Percentiles rank a stretch among this genome's conserved stretches.
Conservation (phyloP, 2,888 invertebrate genomes). For the Tanypteryx hageni region DNA sequence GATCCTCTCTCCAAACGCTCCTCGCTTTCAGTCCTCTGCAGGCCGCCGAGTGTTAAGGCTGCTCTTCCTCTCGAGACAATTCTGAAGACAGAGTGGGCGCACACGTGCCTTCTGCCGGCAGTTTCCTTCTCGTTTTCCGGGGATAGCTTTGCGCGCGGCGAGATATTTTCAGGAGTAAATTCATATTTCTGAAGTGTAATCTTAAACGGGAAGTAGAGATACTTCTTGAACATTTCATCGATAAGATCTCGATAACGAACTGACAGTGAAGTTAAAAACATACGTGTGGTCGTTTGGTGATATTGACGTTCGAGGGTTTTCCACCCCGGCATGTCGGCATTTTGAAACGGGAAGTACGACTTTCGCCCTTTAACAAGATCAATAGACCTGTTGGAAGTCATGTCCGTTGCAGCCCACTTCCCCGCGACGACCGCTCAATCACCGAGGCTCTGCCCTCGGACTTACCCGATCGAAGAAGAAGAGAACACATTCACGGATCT, state of each 20-base stretch:
- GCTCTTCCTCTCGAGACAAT: neutral
- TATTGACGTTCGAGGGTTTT: neutral
- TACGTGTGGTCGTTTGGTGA: neutral
- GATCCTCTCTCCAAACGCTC: conserved; percentile 51
- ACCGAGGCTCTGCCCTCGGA: neutral
- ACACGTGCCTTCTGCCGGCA: conserved; percentile 15
- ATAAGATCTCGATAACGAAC: neutral
- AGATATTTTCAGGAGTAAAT: neutral
- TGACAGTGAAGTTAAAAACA: neutral
- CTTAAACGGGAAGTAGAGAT: neutral
- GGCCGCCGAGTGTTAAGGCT: conserved; percentile 26
- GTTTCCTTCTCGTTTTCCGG: neutral
- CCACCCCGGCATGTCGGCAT: neutral
- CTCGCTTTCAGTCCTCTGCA: conserved; percentile 52
- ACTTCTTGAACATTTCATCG: neutral
- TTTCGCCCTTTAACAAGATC: neutral
- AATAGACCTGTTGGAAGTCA: neutral
- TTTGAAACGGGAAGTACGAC: neutral
- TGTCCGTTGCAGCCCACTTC: conserved; percentile 50
- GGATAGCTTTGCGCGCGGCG: neutral
- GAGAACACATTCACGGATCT: conserved; percentile 29
- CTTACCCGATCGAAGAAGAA: neutral
- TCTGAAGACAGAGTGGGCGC: neutral
- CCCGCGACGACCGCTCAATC: neutral
- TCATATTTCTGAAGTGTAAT: neutral